A percentile compares a stretch with the other conserved stretches of the same genome.
Conservation (phyloP, 2,797 vertebrate species). For the Schizopygopsis pylzovi region DNA sequence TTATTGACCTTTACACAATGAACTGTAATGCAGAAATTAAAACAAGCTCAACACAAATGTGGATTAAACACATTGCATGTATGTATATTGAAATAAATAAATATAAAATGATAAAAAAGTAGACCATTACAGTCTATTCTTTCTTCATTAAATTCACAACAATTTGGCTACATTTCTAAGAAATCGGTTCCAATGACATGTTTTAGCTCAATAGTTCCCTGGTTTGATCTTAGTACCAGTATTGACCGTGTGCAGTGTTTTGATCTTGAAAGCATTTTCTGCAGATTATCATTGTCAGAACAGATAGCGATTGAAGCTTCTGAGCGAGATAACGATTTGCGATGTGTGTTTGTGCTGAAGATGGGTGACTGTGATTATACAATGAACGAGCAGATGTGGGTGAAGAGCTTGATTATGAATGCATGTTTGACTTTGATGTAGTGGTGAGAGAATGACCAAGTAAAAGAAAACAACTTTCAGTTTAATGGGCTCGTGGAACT, state of each 20-base stretch:
- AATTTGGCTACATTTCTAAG: neutral
- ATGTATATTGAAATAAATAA: neutral
- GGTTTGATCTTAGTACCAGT: conserved; percentile 12
- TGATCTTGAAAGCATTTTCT: conserved; percentile 24
- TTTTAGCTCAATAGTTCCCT: conserved; percentile 14
- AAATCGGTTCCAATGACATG: conserved; percentile 1
- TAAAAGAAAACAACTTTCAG: conserved; percentile 52
- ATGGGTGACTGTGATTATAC: conserved; percentile 26
- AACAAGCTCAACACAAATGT: neutral
- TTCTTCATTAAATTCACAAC: neutral
- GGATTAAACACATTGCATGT: neutral
- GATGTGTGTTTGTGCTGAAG: conserved; percentile 15
- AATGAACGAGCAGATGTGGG: conserved; percentile 44
- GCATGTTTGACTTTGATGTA: conserved; percentile 36
- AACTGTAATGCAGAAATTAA: neutral
- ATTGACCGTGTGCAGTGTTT: conserved; percentile 10
- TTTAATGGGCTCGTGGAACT: conserved; percentile 54
- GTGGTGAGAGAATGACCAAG: conserved; percentile 46
- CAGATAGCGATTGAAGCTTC: conserved; percentile 24
- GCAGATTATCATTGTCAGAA: conserved; percentile 6
- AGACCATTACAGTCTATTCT: neutral
- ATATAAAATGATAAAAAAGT: neutral
- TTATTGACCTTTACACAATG: neutral
- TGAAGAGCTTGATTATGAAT: conserved; percentile 47
- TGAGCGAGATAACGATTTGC: conserved; percentile 41